A percentile compares a stretch with the other conserved stretches of the same genome.
Conservation (phyloP, 2,113 vertebrate species). For the Eurypyga helias region DNA sequence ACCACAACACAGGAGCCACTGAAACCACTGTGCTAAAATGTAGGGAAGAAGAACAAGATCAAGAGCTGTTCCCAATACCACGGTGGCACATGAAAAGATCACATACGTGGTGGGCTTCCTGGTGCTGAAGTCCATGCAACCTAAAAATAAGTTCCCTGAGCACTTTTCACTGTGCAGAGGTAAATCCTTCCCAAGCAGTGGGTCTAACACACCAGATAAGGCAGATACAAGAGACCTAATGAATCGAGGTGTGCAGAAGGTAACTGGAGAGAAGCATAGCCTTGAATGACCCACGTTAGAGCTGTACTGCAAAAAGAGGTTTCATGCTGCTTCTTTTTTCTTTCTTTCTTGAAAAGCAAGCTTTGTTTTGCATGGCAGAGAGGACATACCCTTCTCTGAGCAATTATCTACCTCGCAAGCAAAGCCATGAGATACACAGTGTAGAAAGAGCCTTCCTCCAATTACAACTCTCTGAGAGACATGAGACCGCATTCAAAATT, state of each 20-base stretch:
- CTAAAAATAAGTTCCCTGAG: neutral
- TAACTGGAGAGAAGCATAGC: neutral
- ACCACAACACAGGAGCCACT: neutral
- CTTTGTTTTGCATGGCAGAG: neutral
- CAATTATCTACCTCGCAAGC: neutral
- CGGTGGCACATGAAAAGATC: neutral
- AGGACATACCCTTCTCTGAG: neutral
- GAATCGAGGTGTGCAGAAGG: neutral
- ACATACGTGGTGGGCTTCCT: neutral
- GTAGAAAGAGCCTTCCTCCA: neutral
- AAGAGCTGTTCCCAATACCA: neutral
- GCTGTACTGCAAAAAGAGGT: neutral
- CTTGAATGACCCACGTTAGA: neutral
- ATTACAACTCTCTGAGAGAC: neutral
- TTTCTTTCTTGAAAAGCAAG: neutral
- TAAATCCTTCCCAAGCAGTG: neutral
- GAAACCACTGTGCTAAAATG: neutral
- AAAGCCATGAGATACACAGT: neutral
- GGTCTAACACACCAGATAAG: neutral
- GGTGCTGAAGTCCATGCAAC: neutral
- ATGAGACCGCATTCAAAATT: neutral
- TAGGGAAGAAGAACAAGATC: neutral
- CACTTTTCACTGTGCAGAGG: neutral
- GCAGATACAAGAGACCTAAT: neutral
- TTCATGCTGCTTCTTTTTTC: neutral